Evolutionary conservation across 2,888 invertebrate species (phyloP).

Genomic region (Meloe dianella): DNA sequence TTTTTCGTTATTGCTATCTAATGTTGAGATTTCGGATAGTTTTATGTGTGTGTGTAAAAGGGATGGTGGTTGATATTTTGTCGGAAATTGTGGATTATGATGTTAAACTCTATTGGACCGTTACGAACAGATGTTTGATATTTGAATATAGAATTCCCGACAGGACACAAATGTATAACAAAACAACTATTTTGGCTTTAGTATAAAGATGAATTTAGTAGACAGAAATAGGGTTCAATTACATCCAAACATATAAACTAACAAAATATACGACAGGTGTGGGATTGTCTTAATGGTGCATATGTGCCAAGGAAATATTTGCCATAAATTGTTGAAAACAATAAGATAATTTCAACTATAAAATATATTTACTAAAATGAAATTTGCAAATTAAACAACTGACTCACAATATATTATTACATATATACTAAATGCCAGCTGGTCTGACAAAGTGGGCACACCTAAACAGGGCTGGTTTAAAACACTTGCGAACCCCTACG

Average conservation of each 20-base stretch:
- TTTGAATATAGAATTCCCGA: background rate
- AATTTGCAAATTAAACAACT: constrained; percentile 5
- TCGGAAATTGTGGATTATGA: constrained; percentile 4
- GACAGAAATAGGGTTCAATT: constrained; percentile 6
- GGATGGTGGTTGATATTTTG: background rate
- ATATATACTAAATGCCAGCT: background rate
- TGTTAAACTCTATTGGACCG: constrained; percentile 3
- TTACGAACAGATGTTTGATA: constrained; percentile 7
- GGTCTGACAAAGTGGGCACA: background rate
- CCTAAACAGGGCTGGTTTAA: background rate
- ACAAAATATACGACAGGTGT: constrained; percentile 7
- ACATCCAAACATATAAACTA: background rate
- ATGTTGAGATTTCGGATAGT: background rate
- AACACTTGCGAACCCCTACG: no score
- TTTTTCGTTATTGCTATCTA: background rate
- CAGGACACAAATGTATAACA: background rate
- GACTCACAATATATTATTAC: background rate
- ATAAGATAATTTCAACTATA: constrained; percentile 3
- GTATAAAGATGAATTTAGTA: constrained; percentile 1
- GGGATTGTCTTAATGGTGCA: constrained; percentile 7
- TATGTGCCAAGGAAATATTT: background rate
- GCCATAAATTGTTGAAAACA: background rate
- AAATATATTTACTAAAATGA: no score
- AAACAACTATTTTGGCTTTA: background rate
- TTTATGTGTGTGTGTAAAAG: background rate